Evolutionary conservation across 2,113 vertebrate species (phyloP).

Genomic region (Antechinus flavipes): DNA sequence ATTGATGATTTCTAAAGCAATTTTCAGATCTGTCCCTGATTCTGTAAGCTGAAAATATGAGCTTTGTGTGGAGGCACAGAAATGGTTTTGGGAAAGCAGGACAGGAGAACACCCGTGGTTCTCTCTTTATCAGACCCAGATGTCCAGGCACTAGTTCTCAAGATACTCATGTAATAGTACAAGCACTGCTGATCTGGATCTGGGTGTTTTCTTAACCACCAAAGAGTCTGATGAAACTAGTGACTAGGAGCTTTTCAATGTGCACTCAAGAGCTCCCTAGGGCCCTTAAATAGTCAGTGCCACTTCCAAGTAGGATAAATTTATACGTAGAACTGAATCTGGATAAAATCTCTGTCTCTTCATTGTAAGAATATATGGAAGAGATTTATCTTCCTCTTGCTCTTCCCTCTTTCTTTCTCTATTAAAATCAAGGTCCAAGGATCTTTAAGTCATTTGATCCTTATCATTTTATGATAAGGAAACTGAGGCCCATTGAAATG

Average conservation of each 20-base stretch:
- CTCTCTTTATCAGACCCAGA: slow-evolving; percentile 78
- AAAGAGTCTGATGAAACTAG: slow-evolving; percentile 48
- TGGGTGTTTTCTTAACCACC: slow-evolving; percentile 68
- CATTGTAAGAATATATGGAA: background rate
- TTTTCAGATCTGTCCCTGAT: background rate
- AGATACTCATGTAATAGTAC: slow-evolving; percentile 62
- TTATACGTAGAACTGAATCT: slow-evolving; percentile 2
- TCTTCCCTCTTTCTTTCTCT: background rate
- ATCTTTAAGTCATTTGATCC: background rate
- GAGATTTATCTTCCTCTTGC: background rate
- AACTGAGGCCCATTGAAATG: background rate
- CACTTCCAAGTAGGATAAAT: background rate
- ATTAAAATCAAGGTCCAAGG: background rate
- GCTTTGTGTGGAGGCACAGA: slow-evolving; percentile 69
- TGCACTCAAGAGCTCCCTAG: slow-evolving; percentile 33
- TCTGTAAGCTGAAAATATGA: slow-evolving; percentile 1
- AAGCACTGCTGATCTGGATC: slow-evolving; percentile 52
- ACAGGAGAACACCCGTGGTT: slow-evolving; percentile 67
- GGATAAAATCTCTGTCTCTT: background rate
- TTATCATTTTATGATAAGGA: background rate
- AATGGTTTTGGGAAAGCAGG: slow-evolving; percentile 66
- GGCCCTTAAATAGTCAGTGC: slow-evolving; percentile 43
- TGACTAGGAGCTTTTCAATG: slow-evolving; percentile 59
- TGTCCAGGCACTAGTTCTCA: slow-evolving; percentile 63
- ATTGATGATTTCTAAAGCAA: background rate